Evolutionary conservation across 2,797 vertebrate species (phyloP).

Genomic region (Falco columbarius): DNA sequence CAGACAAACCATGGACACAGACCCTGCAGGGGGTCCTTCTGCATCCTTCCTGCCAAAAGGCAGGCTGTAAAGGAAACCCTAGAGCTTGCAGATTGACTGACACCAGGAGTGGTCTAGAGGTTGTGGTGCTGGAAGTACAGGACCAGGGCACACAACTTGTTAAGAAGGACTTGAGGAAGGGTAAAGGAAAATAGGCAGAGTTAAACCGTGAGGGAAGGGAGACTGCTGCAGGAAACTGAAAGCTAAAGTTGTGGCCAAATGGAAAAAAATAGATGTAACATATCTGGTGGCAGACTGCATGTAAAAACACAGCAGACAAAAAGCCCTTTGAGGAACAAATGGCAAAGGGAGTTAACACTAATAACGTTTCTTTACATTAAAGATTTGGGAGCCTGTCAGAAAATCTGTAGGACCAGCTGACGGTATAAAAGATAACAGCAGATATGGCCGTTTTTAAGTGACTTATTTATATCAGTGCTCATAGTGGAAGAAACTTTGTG

Average conservation of each 20-base stretch:
- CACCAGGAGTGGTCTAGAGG: neutral
- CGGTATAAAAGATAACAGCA: neutral
- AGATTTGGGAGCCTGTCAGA: neutral
- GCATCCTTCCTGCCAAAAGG: neutral
- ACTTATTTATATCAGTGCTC: neutral
- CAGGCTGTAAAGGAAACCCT: neutral
- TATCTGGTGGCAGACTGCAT: neutral
- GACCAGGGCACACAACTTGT: neutral
- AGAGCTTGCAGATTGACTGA: neutral
- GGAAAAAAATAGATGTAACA: neutral
- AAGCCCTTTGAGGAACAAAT: neutral
- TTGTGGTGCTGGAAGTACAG: neutral
- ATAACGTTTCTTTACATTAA: neutral
- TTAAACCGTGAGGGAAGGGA: neutral
- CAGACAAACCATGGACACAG: fast-evolving
- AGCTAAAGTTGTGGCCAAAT: neutral
- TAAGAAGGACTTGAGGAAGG: neutral
- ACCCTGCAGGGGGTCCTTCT: neutral
- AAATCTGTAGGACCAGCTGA: neutral
- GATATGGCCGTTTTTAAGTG: neutral
- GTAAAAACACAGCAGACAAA: neutral
- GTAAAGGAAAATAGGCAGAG: neutral
- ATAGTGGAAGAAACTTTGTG: neutral
- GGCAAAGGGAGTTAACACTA: neutral
- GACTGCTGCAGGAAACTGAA: neutral